Evolutionary conservation across 2,797 vertebrate species (phyloP).

Genomic region (Artibeus lituratus): DNA sequence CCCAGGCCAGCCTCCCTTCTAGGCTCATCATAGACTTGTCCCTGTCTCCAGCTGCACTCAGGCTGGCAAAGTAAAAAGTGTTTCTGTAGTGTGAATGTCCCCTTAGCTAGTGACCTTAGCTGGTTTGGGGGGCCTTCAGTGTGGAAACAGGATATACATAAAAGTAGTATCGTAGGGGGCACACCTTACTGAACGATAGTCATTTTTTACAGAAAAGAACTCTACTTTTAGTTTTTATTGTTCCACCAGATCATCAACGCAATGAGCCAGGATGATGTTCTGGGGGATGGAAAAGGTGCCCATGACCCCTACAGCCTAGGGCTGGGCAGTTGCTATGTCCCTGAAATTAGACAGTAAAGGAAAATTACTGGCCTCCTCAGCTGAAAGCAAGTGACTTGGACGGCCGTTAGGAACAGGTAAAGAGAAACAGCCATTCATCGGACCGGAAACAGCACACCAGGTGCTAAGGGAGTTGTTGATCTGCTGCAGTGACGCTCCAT

Average conservation of each 20-base stretch:
- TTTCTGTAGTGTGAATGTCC: background rate
- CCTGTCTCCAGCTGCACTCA: background rate
- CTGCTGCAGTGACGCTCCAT: background rate
- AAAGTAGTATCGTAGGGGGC: background rate
- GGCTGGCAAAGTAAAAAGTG: background rate
- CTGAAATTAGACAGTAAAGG: background rate
- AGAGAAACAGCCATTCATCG: background rate
- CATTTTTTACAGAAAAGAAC: background rate
- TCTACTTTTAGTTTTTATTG: background rate
- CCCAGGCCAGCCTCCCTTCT: background rate
- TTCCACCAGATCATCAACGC: background rate
- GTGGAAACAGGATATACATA: background rate
- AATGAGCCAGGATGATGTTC: background rate
- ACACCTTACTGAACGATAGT: background rate
- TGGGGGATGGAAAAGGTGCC: background rate
- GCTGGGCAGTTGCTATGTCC: background rate
- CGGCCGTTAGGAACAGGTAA: background rate
- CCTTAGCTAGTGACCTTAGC: background rate
- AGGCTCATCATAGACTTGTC: background rate
- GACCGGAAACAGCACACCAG: background rate
- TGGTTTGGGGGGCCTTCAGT: background rate
- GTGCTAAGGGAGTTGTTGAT: background rate
- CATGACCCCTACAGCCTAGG: background rate
- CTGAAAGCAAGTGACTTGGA: background rate
- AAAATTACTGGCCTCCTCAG: background rate